phyloP scores from a whole-genome alignment of 2,113 vertebrate species.

The Cyprinus carpio region DNA sequence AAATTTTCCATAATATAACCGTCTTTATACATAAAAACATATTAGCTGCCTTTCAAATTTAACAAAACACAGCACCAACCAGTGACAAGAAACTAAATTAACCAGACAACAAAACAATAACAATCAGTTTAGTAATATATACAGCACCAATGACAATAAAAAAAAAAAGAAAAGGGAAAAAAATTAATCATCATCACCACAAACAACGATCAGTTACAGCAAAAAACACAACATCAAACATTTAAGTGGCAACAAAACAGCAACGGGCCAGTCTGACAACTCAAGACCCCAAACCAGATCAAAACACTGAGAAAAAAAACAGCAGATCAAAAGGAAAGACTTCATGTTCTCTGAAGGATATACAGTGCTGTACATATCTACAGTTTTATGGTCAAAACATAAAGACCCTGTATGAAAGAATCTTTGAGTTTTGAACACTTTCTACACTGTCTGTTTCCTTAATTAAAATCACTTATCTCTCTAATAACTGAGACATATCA shows the following conservation, averaged over 20 bases:
- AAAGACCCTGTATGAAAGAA: neutral
- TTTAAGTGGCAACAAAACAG: neutral
- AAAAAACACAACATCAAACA: neutral
- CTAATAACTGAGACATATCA: neutral
- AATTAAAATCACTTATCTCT: neutral
- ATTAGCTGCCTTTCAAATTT: neutral
- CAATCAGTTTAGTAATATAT: neutral
- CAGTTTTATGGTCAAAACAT: neutral
- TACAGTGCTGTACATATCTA: neutral
- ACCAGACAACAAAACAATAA: neutral
- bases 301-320: conserved; percentile 2
- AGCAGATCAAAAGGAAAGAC: neutral
- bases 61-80: neutral
- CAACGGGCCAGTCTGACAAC: neutral
- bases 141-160: neutral
- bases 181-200: neutral
- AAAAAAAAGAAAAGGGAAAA: no score
- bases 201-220: neutral
- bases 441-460: neutral
- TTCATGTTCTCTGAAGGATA: neutral
- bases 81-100: neutral
- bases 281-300: neutral
- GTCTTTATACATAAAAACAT: neutral
- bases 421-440: conserved; percentile 1
- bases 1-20: no score